Conservation (phyloP, 2,113 vertebrate species). For the Aleadryas rufinucha region DNA sequence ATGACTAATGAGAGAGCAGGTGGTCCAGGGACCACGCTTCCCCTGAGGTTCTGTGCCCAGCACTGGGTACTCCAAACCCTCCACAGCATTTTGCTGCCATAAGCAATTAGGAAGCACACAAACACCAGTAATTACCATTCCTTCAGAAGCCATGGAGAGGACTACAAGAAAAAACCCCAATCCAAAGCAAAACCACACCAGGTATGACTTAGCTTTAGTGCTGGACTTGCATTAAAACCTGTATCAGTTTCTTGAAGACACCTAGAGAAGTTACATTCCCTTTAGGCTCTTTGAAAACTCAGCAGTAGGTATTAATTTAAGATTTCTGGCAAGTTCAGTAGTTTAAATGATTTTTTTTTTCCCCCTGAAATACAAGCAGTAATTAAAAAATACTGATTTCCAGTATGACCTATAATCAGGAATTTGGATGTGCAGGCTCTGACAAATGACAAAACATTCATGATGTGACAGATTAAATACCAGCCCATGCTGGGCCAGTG, state of each 20-base stretch:
- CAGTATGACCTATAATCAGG: neutral
- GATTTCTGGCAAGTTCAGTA: neutral
- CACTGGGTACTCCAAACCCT: neutral
- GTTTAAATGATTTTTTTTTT: neutral
- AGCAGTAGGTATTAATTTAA: neutral
- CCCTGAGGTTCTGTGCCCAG: neutral
- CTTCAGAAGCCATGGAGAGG: neutral
- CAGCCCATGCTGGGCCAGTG: neutral
- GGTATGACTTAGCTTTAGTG: neutral
- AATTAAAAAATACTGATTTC: slow-evolving; percentile 32
- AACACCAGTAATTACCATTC: neutral
- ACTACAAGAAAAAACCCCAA: neutral
- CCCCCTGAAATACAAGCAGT: neutral
- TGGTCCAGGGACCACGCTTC: neutral
- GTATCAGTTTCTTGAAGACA: neutral
- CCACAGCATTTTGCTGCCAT: neutral
- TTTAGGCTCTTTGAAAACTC: neutral
- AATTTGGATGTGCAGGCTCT: neutral
- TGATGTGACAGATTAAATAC: neutral
- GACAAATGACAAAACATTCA: neutral
- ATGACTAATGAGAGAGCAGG: neutral
- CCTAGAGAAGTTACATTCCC: neutral
- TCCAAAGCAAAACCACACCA: neutral
- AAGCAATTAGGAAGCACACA: neutral
- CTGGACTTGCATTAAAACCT: neutral